Evolutionary conservation across 2,113 vertebrate species (phyloP), one percentile per base, ranked within the genome.

Genomic region (Anser cygnoides): DNA sequence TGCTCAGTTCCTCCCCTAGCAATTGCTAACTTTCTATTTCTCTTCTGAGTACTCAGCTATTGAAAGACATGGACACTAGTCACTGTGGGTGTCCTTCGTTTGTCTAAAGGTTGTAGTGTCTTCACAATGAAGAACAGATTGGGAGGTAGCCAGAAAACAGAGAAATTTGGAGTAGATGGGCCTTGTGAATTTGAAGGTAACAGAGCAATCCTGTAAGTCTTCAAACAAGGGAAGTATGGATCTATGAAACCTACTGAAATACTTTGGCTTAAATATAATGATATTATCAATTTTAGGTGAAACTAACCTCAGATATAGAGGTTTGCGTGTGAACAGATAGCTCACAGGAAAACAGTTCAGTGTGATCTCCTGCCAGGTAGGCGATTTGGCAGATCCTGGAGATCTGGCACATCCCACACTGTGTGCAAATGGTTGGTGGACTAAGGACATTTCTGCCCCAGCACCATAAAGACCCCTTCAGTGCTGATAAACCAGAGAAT

Each of bases 401-500:
- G 52, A 54, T 39, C 22, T 89, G 88, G 59, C 81, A 94, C 70
- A 63, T 76, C 29, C 41, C 54, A 19, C 31, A 29, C 17, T 23
- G 28, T 29, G 23, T 3, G 4, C 61, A 33, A 93, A 82, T 26
- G 22, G 11, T 35, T 58, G 54, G 82, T 81, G 77, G 75, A 84
- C 65, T 89, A 76, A 85, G 77, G 84, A 37, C 33, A 21, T 74
- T 94, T 75, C 76, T 90, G 63, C 44, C 52, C 41, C 35, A 16
- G 43, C 5, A 7, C 83, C 33, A 13, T 94, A 96, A 96, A 97
- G 92, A 97, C 72, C 84, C 66, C 88, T 90, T 92, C 90, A 84
- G 37, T 81, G 87, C 91, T 84, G 93, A 95, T 86, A 96, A 95
- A 33, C n/a, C 70, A 63, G 86, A 95, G 89, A 79, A 84, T 91